phyloP scores from a whole-genome alignment of 2,113 vertebrate genomes.

The Chelonoidis abingdonii region DNA sequence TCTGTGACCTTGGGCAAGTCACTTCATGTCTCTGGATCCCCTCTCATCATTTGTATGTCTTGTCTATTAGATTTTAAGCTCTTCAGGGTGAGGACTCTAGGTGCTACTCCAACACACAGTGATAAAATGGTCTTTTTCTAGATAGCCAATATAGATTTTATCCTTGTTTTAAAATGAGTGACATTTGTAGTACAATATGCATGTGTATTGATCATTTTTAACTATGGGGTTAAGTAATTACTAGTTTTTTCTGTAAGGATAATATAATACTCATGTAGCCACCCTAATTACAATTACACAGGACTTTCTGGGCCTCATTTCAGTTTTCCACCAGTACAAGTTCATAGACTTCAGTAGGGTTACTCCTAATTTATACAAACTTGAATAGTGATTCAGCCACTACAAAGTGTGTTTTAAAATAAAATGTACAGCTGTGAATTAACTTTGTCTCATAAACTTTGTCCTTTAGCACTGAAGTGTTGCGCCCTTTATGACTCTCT shows the following conservation, averaged over 20 bases:
- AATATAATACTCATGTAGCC: not conserved
- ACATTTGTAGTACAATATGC: not conserved
- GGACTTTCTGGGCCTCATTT: not conserved
- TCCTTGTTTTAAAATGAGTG: not conserved
- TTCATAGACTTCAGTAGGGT: not conserved
- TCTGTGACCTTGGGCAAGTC: slow-evolving; percentile 15
- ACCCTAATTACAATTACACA: not conserved
- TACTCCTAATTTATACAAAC: not conserved
- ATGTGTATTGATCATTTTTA: not conserved
- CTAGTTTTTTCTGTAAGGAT: not conserved
- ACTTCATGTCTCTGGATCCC: slow-evolving; percentile 9
- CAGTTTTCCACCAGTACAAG: not conserved
- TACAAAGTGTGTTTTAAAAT: not conserved
- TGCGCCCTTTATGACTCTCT: not conserved
- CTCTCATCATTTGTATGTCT: not conserved
- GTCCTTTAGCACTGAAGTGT: not conserved
- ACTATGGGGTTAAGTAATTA: not conserved
- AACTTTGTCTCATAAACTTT: not conserved
- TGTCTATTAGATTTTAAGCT: not conserved
- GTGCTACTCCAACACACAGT: not conserved
- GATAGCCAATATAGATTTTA: not conserved
- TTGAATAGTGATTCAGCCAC: not conserved
- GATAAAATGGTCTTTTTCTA: not conserved
- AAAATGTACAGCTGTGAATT: not conserved
- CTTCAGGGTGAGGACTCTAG: not conserved